Base-by-base conservation (phyloP, 2,888 invertebrate species). In the Steinernema carpocapsae region DNA sequence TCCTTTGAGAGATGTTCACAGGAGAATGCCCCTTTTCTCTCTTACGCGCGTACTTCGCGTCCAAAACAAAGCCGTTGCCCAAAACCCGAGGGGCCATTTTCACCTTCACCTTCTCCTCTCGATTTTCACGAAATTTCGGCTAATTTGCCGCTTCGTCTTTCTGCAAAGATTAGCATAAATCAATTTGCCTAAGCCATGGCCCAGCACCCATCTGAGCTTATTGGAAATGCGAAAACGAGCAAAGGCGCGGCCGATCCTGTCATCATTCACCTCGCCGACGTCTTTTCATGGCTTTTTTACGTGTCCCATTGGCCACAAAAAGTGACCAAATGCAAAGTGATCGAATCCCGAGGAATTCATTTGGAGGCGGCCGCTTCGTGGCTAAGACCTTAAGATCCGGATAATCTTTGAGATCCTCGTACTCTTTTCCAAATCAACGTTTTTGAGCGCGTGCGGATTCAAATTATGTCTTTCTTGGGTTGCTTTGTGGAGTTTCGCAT, bases 171-270 rank as follows among this genome's bases (percentile, higher is more conserved):
- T 64, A 64, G 64, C 64, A 64, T 64, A 64, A 64, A 64, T 64
- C 64, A 64, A 64, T 64, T 64, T 64, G 64, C 29, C 64, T 64
- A 26, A 64, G 64, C 64, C 64, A 64, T 64, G 64, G 64, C 64
- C 56, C 64, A 48, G n/a, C 48, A 14, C 48, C 32, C 64, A 64
- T 64, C 64, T 64, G 29, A 32, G 64, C 64, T 64, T 29, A 64
- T 64, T 64, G 64, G 64, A 26, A 64, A 64, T 64, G 64, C 64
- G 64, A 64, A 64, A 64, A 64, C 26, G 64, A 64, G 64, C 64
- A n/a, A 64, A 64, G 64, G 32, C 64, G 64, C 64, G 64, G 56
- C 32, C 64, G 37, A 64, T 64, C 29, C 64, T 26, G 64, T 32
- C 64, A 64, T 64, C 64, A 64, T 32, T 64, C 37, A 64, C 64